Conservation (phyloP, 2,113 vertebrate species). For the Podarcis cretensis region DNA sequence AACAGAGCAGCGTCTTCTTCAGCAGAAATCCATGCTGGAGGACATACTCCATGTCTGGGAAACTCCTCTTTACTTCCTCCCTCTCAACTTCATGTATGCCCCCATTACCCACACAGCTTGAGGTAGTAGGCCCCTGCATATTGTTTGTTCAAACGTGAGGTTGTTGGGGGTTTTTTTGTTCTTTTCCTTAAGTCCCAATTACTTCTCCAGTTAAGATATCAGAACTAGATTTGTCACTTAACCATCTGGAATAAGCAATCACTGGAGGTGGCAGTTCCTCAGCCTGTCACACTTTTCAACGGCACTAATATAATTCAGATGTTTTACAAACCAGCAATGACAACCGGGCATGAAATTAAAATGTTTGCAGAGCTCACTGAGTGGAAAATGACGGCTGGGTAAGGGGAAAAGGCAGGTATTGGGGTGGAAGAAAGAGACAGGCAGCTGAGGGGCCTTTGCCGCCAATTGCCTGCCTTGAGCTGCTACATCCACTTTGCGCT, state of each 20-base stretch:
- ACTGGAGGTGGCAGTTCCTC: conserved; percentile 65
- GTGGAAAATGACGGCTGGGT: conserved; percentile 54
- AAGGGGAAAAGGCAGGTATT: conserved; percentile 27
- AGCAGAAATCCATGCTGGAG: background rate
- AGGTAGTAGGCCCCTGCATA: background rate
- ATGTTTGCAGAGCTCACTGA: conserved; percentile 56
- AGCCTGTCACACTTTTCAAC: conserved; percentile 69
- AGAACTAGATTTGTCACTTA: conserved; percentile 70
- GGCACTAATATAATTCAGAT: conserved; percentile 71
- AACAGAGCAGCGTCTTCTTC: background rate
- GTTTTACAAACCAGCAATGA: conserved; percentile 69
- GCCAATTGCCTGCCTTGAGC: background rate
- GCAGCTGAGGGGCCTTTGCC: background rate
- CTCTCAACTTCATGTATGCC: background rate
- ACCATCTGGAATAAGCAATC: conserved; percentile 68
- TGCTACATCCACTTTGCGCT: background rate
- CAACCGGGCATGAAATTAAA: conserved; percentile 73
- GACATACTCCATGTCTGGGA: background rate
- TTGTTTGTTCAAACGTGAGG: background rate
- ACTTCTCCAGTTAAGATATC: conserved; percentile 67
- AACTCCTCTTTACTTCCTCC: conserved; percentile 33
- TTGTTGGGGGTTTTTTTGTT: background rate
- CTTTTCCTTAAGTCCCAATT: background rate
- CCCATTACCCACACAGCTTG: conserved; percentile 11
- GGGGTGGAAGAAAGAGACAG: background rate